Base-by-base conservation (phyloP, 2,113 vertebrate genomes). In the Muscicapa adusta region DNA sequence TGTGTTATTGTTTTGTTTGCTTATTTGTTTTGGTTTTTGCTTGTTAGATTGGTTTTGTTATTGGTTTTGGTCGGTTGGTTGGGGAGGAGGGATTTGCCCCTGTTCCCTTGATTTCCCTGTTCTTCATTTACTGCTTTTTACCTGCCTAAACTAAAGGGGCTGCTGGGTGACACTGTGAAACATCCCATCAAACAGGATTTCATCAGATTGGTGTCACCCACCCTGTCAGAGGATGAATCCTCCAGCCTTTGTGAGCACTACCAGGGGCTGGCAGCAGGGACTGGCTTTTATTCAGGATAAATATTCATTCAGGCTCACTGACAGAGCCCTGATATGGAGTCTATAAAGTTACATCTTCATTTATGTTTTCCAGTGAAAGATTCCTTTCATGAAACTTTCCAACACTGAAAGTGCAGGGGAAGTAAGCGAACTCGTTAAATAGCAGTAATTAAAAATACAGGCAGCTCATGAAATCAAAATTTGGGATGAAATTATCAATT, bases 401-500 rank as follows among this genome's bases (percentile, higher is more conserved):
- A 43, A 40, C 51, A 38, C 3, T 60, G 18, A 77, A 89, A 85
- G 62, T 38, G 12, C 2, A 4, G 25, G 68, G 17, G 19, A 61
- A 47, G 9, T 12, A 12, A 42, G 4, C n/a, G 13, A 16, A 53
- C n/a, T 56, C 66, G 23, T 51, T 18, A 47, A 63, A 45, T 15
- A 42, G 18, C 2, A 10, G 13, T 38, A 42, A 38, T 45, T 50
- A 17, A 48, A 74, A 66, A 63, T 19, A 13, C 2, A 56, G 29
- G 5, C 4, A 51, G 20, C 1, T 36, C 0, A 4, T 17, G 75
- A 74, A 75, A 74, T 38, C 28, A 58, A 57, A 77, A 61, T 60
- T 60, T 65, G 19, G 45, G 12, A n/a, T 53, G 0, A 25, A 86
- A 34, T 58, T 65, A 15, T 6, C 2, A 0, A 5, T 12, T 61